Evolutionary conservation across 2,797 vertebrate genomes (phyloP).

Genomic region (Dromococcyx pavoninus): DNA sequence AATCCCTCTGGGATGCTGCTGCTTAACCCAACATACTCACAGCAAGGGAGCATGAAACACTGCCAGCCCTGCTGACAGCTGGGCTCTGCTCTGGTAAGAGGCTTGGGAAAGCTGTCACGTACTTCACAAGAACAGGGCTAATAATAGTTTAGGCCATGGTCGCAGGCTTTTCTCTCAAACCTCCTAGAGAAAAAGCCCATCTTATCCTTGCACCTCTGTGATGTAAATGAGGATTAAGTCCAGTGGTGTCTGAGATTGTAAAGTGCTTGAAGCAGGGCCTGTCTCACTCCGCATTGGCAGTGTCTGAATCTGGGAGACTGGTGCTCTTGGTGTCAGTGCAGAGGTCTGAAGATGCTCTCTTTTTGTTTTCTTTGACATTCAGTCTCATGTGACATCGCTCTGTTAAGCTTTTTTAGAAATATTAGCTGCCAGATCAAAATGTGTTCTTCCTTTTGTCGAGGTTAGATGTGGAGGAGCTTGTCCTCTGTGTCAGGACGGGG

Average conservation of each 20-base stretch:
- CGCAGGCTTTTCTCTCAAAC: not conserved
- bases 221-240: not conserved
- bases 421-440: not conserved
- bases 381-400: not conserved
- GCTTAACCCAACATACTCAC: not conserved
- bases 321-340: not conserved
- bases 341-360: not conserved
- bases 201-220: not conserved
- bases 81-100: not conserved
- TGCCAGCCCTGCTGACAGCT: conserved; percentile 28
- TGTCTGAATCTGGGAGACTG: not conserved
- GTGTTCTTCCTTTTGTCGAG: not conserved
- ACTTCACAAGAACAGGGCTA: not conserved
- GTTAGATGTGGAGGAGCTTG: not conserved
- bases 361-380: not conserved
- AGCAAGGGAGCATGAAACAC: not conserved
- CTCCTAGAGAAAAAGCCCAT: not conserved
- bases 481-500: not conserved
- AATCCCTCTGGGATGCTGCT: conserved; percentile 11
- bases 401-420: not conserved
- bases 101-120: conserved; percentile 7
- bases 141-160: not conserved
- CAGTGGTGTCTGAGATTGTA: not conserved
- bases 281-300: not conserved
- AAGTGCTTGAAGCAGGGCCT: not conserved